Evolutionary conservation across 2,113 vertebrate genomes (phyloP).

Genomic region (Callorhinus ursinus): DNA sequence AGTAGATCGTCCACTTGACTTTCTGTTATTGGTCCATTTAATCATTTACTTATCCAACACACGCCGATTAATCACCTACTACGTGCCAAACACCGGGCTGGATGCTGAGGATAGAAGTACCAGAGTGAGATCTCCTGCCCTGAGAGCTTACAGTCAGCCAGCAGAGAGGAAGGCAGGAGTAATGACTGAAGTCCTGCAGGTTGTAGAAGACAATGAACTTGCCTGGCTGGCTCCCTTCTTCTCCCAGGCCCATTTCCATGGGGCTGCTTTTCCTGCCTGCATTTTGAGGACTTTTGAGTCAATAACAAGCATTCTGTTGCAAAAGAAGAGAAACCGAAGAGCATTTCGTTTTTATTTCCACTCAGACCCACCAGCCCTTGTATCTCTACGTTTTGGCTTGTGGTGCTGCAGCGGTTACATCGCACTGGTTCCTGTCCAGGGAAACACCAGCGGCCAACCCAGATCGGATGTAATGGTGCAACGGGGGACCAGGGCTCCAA

Average conservation of each 20-base stretch:
- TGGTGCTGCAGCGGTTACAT: rapidly evolving
- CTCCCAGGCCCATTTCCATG: not conserved
- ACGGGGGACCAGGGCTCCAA: not conserved
- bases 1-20: not conserved
- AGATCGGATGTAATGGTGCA: rapidly evolving
- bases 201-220: not conserved
- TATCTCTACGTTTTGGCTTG: not conserved
- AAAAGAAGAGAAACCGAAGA: not conserved
- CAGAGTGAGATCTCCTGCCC: not conserved
- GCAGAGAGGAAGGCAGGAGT: not conserved
- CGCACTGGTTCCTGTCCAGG: not conserved
- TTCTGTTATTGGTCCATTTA: not conserved
- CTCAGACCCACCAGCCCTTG: not conserved
- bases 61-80: not conserved
- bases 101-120: not conserved
- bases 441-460: not conserved
- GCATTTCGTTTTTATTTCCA: not conserved
- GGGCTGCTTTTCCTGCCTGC: not conserved
- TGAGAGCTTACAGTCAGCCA: not conserved
- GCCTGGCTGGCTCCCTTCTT: not conserved
- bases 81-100: not conserved
- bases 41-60: not conserved
- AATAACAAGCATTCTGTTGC: not conserved
- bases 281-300: not conserved
- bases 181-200: rapidly evolving